Conservation (phyloP, 2,113 vertebrate species). For the Plecotus auritus region DNA sequence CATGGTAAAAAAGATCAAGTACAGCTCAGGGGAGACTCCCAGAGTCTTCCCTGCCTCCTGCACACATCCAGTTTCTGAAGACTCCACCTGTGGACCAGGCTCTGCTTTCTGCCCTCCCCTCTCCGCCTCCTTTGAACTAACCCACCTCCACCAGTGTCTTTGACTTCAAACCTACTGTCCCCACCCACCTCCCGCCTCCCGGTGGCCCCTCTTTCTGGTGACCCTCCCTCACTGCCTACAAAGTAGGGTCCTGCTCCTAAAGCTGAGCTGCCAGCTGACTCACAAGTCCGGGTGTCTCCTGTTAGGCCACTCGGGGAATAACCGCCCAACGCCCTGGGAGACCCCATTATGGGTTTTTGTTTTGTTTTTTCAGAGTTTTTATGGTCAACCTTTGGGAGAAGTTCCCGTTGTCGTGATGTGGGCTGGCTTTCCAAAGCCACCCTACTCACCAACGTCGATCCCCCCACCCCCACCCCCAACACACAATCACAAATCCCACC, state of each 20-base stretch:
- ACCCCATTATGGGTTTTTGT: not conserved
- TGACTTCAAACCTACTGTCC: not conserved
- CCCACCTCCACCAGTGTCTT: not conserved
- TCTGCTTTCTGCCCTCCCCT: not conserved
- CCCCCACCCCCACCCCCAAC: not conserved
- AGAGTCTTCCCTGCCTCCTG: not conserved
- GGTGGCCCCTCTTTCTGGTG: not conserved
- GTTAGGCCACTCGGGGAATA: not conserved
- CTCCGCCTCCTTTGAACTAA: not conserved
- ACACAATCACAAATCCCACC: not conserved
- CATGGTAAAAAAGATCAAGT: not conserved
- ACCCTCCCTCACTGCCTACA: not conserved
- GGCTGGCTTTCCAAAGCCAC: not conserved
- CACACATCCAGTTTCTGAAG: not conserved
- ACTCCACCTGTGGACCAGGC: not conserved
- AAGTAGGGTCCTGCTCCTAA: not conserved
- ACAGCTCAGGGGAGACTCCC: not conserved
- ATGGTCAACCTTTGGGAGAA: not conserved
- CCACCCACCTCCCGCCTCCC: not conserved
- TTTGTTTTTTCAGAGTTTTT: not conserved
- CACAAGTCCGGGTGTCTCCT: not conserved
- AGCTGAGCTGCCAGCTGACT: not conserved
- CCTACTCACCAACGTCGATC: not conserved
- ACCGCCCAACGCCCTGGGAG: not conserved
- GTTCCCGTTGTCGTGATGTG: accelerated